Base-by-base conservation (phyloP, 1,140 invertebrate species). In the Trialeurodes vaporariorum region DNA sequence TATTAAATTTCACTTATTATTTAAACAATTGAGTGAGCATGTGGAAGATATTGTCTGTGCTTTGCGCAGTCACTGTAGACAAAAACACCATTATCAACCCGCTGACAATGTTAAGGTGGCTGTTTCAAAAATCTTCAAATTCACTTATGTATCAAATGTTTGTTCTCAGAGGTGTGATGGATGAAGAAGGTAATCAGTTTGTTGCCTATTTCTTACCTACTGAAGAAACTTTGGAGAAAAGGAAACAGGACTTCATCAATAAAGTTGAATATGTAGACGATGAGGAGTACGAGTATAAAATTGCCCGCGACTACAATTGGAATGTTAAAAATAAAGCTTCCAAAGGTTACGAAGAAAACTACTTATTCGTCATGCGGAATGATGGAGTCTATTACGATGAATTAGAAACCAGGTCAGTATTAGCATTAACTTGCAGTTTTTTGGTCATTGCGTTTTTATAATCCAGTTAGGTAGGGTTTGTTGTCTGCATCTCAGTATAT, bases 281-380 rank as follows among this genome's bases (percentile, higher is more conserved):
- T 1, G 91, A 95, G 65, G 91, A 92, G 67, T 97, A 96, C 77
- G 93, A 96, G 71, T 96, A 96, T 73, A 92, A 93, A 80, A 95
- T 96, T 89, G 91, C 93, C 0, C 83, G 94, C 72, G 93, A 96
- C 77, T 96, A 96, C 75, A 96, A 96, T 74, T 98, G 96, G 96
- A 98, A 98, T 80, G 96, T 98, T 1, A 98, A 98, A 77, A 98
- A 93, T 77, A 98, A 98, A 82, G 88, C 93, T 0, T 94, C 92
- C 0, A 96, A 97, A 78, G 96, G 95, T 58, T 98, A 98, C 75
- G 95, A 98, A 79, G 96, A 98, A 79, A 98, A 96, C 78, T 98
- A 98, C 77, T 99, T 98, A 80, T 90, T 98, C 78, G 91, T 97
- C 67, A 86, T 96, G 65, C 84, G 94, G 65, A 87, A 91, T 71